Evolutionary conservation across 2,113 vertebrate species (phyloP), one percentile per base, ranked within the genome.

Genomic region (Mugil cephalus): DNA sequence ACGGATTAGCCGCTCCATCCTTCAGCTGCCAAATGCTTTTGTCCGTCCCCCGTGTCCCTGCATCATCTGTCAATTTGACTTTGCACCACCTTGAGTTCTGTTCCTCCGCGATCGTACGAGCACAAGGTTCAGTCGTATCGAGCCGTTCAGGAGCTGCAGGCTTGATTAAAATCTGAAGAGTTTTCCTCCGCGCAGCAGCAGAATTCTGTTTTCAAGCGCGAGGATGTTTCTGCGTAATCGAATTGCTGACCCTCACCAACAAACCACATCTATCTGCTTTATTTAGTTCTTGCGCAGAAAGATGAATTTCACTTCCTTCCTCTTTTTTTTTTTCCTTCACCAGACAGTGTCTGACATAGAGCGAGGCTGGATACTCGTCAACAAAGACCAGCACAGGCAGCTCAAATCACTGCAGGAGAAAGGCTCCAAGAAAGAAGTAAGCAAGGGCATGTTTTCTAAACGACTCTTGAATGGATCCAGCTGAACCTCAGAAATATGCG

Each of bases 321-420:
- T 5, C 5, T 5, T 36, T 76, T 30, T 5, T 36, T 76, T 63
- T 76, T 71, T 75, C 59, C 47, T 75, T 69, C 75, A 60, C 53
- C 80, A 99, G 98, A 97, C 98, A 0, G 96, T 99, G 66, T 96
- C 97, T 0, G 98, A 99, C 91, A 97, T 99, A 0, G 98, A 99
- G 82, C 95, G 92, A 0, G 96, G 97, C 10, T 99, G 98, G 98
- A 97, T 99, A 73, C 92, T 98, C 4, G 98, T 98, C 82, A 99
- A 95, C 93, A 99, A 99, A 91, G 98, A 99, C 18, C 98, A 99
- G 79, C 98, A 97, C 79, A 93, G 95, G 74, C 98, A 99, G 89
- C 96, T 99, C 60, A 98, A 98, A 74, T 99, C 98, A 24, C 90
- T 99, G 87, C 98, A 99, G 90, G 98, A 99, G 78, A 99, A 99